Evolutionary conservation across 64 coral and sea anemone genomes (phyloP), one percentile per base, ranked within the genome.

Genomic region (Pachyseris speciosa): DNA sequence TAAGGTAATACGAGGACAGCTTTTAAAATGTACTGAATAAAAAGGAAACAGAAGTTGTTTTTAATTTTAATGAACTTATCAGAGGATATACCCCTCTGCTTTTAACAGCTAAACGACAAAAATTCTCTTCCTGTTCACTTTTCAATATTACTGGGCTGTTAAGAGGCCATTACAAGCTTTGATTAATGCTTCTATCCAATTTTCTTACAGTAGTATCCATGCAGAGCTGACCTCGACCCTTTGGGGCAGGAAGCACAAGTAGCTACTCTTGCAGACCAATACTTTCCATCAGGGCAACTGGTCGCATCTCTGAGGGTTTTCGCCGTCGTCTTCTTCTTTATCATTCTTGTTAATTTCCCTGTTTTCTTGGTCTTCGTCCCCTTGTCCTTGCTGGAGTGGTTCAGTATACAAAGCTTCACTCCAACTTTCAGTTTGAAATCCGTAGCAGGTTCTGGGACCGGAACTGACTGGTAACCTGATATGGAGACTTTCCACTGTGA

Each of bases 171-270:
- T n/a, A n/a, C n/a, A n/a, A n/a, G n/a, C n/a, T n/a, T n/a, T n/a
- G n/a, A n/a, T n/a, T n/a, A n/a, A n/a, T n/a, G n/a, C n/a, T n/a
- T n/a, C n/a, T n/a, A n/a, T n/a, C n/a, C n/a, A 60, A 63, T 65
- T 24, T 84, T 84, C 59, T 38, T 37, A 27, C 80, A 84, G 36
- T 63, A 65, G 26, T 65, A 84, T 37, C 58, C 57, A 84, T 84
- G 7, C 17, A 84, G 32, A 37, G 17, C 59, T n/a, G 80, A 64
- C 15, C 45, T 65, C 7, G 33, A 84, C 17, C 57, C 80, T 27
- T 64, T 10, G 11, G 80, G 80, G 10, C 57, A 84, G 0, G 17
- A 5, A 11, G 37, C 20, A n/a, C 57, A 84, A 17, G 37, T 20
- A 41, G 33, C 51, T 16, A 7, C 11, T 4, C 22, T 20, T 37